Conservation (phyloP, 2,797 vertebrate species). For the Rachycentron canadum region DNA sequence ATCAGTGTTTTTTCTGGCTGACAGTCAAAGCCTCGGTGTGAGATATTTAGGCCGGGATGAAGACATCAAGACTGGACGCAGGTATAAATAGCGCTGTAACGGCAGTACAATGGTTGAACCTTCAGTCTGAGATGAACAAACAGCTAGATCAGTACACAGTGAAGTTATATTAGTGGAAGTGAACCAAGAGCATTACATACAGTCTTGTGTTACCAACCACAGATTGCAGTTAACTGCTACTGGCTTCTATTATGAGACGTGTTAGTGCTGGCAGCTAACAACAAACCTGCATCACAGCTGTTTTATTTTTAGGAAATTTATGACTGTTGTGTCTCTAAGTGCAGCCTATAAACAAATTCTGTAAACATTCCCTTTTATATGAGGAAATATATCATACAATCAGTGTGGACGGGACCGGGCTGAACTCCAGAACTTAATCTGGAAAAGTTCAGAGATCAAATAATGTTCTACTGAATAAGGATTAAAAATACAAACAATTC, state of each 20-base stretch:
- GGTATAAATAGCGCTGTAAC: conserved; percentile 64
- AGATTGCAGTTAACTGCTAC: conserved; percentile 55
- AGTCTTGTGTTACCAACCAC: conserved; percentile 49
- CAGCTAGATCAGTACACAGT: conserved; percentile 30
- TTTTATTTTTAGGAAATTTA: conserved; percentile 57
- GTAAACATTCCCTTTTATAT: conserved; percentile 23
- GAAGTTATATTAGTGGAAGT: conserved; percentile 46
- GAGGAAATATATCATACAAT: conserved; percentile 18
- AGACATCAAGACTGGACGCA: conserved; percentile 60
- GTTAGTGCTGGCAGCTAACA: conserved; percentile 44
- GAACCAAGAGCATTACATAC: conserved; percentile 54
- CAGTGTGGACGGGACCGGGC: background rate
- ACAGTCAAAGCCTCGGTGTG: conserved; percentile 52
- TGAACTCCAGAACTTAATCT: conserved; percentile 22
- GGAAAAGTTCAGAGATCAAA: background rate
- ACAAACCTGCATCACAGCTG: conserved; percentile 38
- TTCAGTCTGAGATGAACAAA: conserved; percentile 48
- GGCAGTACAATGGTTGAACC: conserved; percentile 44
- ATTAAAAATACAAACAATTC: background rate
- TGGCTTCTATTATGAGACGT: conserved; percentile 52
- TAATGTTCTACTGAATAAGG: background rate
- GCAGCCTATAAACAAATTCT: conserved; percentile 39
- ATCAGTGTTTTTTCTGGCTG: conserved; percentile 63
- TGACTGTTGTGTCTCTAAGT: conserved; percentile 41
- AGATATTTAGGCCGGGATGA: conserved; percentile 67